A percentile compares a stretch with the other conserved stretches of the same genome.
Evolutionary conservation across 2,113 vertebrate genomes (phyloP).

Genomic region (Kryptolebias marmoratus): DNA sequence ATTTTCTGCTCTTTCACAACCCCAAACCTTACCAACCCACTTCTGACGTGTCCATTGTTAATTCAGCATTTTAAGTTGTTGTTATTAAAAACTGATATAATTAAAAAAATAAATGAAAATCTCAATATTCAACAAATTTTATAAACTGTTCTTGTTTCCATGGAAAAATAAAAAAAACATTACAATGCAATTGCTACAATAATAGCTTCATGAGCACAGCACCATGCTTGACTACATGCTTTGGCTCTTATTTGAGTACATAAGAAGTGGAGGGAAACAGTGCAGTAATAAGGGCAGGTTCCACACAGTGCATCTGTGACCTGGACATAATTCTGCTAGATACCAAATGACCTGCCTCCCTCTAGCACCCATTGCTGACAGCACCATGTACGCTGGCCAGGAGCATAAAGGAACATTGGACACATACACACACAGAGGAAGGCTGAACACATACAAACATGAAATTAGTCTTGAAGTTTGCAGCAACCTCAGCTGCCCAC

Average conservation of each 20-base stretch:
- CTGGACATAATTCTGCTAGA: conserved; percentile 57
- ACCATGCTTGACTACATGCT: no score
- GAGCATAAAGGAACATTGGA: conserved; percentile 24
- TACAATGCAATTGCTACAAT: no score
- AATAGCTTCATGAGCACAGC: no score
- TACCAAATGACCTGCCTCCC: conserved; percentile 54
- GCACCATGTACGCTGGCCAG: conserved; percentile 29
- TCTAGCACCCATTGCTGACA: conserved; percentile 52
- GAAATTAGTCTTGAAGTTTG: conserved; percentile 58
- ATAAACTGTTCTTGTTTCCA: no score
- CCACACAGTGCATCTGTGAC: conserved; percentile 49
- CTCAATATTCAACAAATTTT: no score
- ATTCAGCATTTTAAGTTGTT: no score
- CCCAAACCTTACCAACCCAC: no score
- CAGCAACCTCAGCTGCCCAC: conserved; percentile 50
- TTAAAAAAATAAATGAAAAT: no score
- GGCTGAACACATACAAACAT: conserved; percentile 31
- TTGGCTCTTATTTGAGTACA: not conserved
- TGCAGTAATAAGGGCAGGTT: conserved; percentile 34
- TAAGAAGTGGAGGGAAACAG: conserved; percentile 30
- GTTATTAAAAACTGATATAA: no score
- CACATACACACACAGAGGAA: conserved; percentile 15
- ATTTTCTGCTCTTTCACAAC: no score
- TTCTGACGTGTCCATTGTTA: no score
- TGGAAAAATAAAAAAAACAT: no score